Base-by-base conservation (phyloP, 2,888 invertebrate genomes). In the Patella pellucida region DNA sequence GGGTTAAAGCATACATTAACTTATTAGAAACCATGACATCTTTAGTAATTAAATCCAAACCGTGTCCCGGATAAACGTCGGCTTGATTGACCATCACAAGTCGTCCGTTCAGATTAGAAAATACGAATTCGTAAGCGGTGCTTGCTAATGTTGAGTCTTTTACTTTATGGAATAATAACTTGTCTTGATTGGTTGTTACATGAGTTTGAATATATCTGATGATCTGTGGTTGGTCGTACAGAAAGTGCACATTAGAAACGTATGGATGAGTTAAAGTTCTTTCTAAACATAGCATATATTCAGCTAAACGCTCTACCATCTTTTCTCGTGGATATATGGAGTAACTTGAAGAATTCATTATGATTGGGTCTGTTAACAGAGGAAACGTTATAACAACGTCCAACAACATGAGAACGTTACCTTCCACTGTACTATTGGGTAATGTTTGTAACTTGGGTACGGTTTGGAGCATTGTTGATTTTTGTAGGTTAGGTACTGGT, bases 61-160 rank as follows among this genome's bases (percentile, higher is more conserved):
- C 75, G 14, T 52, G 50, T 41, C 52, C 71, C 31, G 75, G 71
- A 31, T 75, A 75, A n/a, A 56, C 54, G 71, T 75, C 75, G 16
- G 75, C 75, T 51, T 75, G 70, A 7, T 54, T 56, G 14, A 75
- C 71, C 75, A 71, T 71, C 19, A 75, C 75, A 50, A 75, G 27
- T 5, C 71, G 75, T 67, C 67, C 71, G 14, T 5, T n/a, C 12
- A 75, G 51, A n/a, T 56, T 23, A 15, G 70, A 31, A 71, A 70
- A 71, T 19, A 56, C 75, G 41, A 62, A 75, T 51, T 62, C 52
- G n/a, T 71, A 75, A 23, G 62, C n/a, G 7, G 62, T 62, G 27
- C 23, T 19, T 9, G 75, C 27, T 15, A 50, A 7, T 14, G 68
- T 68, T 11, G 71, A 27, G 9, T 75, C 62, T 14, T 70, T 71